Percentiles rank a stretch among this genome's conserved stretches.
These are phyloP conservation scores for Cyprinella venusta DNA, from an alignment of 2,797 vertebrate genomes.

Conservation along the genomic window DNA sequence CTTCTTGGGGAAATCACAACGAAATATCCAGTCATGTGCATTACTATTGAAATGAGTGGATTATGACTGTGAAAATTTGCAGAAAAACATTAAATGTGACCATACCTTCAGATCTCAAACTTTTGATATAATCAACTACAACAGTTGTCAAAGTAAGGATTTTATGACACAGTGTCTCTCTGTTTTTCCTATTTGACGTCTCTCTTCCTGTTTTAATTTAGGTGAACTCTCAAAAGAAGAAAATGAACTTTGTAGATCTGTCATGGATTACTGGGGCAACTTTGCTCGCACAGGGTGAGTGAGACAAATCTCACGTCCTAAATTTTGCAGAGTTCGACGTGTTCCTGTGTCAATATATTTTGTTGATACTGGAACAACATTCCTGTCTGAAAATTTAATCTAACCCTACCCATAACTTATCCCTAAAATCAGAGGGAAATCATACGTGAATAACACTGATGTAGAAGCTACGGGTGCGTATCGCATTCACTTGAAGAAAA, in stretches of 20 bases:
- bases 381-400: too few relatives aligned
- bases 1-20: accelerated
- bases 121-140: not conserved
- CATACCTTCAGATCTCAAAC: not conserved
- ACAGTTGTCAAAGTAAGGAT: not conserved
- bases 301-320: not conserved
- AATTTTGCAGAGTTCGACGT: too few relatives aligned
- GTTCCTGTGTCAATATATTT: too few relatives aligned
- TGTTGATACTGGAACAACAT: too few relatives aligned
- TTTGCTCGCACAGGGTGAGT: conserved; percentile 83
- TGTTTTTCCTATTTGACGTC: not conserved
- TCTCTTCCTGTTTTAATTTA: conserved; percentile 6
- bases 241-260: conserved; percentile 68
- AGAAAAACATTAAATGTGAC: not conserved
- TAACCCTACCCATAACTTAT: too few relatives aligned
- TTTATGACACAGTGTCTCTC: not conserved
- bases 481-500: too few relatives aligned
- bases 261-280: conserved; percentile 85
- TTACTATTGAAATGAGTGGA: not conserved
- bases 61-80: not conserved
- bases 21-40: not conserved
- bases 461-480: too few relatives aligned
- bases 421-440: too few relatives aligned
- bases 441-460: too few relatives aligned
- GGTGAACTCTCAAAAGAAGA: conserved; percentile 74